These are phyloP conservation scores for Seira musarum DNA, from an alignment of 2,888 invertebrate genomes.

Conservation along the genomic window DNA sequence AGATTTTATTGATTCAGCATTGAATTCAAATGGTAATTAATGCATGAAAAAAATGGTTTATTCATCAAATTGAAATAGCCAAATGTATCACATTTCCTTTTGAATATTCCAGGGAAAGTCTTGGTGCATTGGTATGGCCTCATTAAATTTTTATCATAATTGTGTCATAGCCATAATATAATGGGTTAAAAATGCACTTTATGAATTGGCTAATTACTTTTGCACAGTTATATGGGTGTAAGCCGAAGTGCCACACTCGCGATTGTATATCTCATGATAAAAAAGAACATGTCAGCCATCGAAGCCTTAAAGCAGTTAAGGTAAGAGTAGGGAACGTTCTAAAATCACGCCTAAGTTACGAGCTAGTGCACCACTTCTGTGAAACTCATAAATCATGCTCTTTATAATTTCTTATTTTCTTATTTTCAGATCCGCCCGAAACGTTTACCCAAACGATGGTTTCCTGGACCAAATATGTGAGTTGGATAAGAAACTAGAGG, in stretches of 20 bases:
- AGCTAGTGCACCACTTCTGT: too few species aligned
- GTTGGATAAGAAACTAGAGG: constrained; percentile 38
- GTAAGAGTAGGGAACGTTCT: constrained; percentile 34
- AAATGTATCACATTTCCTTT: background rate
- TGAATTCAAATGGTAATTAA: constrained; percentile 53
- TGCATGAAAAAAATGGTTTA: too few species aligned
- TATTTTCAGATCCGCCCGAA: constrained; percentile 41
- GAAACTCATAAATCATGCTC: too few species aligned
- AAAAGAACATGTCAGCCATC: constrained; percentile 48
- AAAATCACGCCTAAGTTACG: background rate
- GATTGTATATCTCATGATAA: constrained; percentile 57
- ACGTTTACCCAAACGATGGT: constrained; percentile 60
- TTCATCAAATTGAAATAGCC: background rate
- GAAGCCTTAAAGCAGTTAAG: constrained; percentile 55
- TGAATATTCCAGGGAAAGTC: constrained; percentile 54
- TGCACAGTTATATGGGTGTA: constrained; percentile 52
- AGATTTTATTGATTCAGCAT: constrained; percentile 71
- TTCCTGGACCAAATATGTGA: constrained; percentile 59
- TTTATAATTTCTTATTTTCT: background rate
- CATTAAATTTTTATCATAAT: background rate
- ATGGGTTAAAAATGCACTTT: background rate
- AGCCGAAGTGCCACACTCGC: constrained; percentile 53
- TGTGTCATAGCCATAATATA: background rate
- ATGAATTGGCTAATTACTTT: background rate
- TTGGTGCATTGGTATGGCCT: constrained; percentile 57